These are phyloP conservation scores for Poecilobothrus nobilitatus DNA, from an alignment of 2,888 invertebrate genomes.

Conservation along the genomic window DNA sequence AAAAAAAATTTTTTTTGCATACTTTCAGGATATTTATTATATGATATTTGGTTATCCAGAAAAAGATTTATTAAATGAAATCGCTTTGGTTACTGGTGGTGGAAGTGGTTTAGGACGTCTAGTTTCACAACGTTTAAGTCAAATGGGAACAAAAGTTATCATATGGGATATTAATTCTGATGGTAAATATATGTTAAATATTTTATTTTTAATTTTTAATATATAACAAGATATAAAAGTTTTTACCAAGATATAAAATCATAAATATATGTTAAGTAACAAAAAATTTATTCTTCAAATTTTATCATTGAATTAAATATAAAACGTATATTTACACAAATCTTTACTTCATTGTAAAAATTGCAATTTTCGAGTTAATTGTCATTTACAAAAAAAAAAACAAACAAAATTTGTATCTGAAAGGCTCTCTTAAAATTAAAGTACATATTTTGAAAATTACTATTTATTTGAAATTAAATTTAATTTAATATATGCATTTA, in stretches of 20 bases:
- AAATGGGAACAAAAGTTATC: slow-evolving; percentile 69
- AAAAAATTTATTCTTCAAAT: too few relatives aligned
- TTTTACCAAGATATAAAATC: background rate
- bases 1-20: background rate
- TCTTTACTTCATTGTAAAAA: too few relatives aligned
- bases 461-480: too few relatives aligned
- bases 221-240: background rate
- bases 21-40: slow-evolving; percentile 50
- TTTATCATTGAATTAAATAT: too few relatives aligned
- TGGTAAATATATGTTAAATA: slow-evolving; percentile 46
- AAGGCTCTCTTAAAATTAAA: too few relatives aligned
- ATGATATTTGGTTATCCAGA: slow-evolving; percentile 54
- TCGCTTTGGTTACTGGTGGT: slow-evolving; percentile 82
- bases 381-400: too few relatives aligned
- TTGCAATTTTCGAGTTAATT: too few relatives aligned
- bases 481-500: too few relatives aligned
- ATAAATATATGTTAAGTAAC: too few relatives aligned
- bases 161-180: slow-evolving; percentile 84
- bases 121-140: slow-evolving; percentile 63
- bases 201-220: background rate
- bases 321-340: too few relatives aligned
- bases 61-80: slow-evolving; percentile 59
- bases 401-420: too few relatives aligned
- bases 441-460: too few relatives aligned
- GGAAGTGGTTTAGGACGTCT: slow-evolving; percentile 79